Evolutionary conservation across 2,888 invertebrate genomes (phyloP), one percentile per base, ranked within the genome.

Genomic region (Dryobota labecula): DNA sequence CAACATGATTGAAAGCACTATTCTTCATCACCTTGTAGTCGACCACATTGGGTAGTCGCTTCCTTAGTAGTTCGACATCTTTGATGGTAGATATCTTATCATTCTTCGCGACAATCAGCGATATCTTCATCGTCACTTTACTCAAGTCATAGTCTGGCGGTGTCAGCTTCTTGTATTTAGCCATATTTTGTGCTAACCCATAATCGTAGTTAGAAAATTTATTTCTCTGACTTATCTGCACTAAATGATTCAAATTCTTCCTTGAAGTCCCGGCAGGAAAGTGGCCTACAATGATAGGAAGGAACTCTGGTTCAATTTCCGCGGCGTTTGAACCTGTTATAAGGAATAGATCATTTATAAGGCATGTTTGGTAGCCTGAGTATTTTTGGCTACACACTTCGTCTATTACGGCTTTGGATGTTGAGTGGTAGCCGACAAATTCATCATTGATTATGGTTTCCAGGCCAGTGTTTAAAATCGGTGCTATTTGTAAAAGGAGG

Each of bases 141-240:
- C 60, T 80, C 56, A 93, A 66, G 45, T 92, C 83, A 62, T 93
- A 93, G 1, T 75, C 66, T 0, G 93, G 93, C 0, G 92, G 89
- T 2, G 43, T 43, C 0, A 13, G 24, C 0, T 85, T 81, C 0
- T 85, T 81, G 53, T 93, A 93, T 2, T 62, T 24, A 1, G 47
- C 33, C 51, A 89, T 41, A 71, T 93, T 93, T 43, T 77, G 58
- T 0, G 2, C 27, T 0, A 57, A 8, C 0, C 92, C 92, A 61
- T 92, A 90, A 54, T 94, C 91, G 61, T 89, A 94, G 6, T 82
- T 67, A 0, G 83, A 73, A 70, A 93, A 93, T 11, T 65, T 80
- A 51, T 78, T 83, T 0, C 81, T 77, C 4, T 63, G n/a, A 6
- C 84, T 76, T 9, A 91, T 78, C 73, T 93, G 92, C 2, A 78